Conservation (phyloP, 2,113 vertebrate species). For the Peromyscus maniculatus region DNA sequence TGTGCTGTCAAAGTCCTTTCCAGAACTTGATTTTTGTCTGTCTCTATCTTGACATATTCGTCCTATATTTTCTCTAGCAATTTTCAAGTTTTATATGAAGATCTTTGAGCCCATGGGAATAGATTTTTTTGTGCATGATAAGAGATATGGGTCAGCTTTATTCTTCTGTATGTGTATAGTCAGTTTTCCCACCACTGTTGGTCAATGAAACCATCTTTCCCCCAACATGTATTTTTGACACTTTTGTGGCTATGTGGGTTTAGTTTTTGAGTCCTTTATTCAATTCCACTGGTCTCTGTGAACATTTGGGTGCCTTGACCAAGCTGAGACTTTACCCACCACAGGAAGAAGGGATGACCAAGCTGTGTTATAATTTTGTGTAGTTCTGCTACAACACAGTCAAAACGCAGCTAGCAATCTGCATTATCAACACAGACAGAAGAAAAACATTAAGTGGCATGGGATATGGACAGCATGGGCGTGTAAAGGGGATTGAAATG, state of each 20-base stretch:
- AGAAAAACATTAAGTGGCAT: too few species aligned
- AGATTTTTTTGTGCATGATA: not conserved
- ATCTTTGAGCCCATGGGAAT: not conserved
- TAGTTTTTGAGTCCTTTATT: not conserved
- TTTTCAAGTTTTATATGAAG: not conserved
- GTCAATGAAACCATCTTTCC: not conserved
- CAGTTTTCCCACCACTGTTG: not conserved
- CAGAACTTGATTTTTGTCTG: not conserved
- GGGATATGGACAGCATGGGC: not conserved
- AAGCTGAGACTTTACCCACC: not conserved
- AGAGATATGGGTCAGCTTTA: not conserved
- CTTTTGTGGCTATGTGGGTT: not conserved
- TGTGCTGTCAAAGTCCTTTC: not conserved
- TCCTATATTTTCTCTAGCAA: not conserved
- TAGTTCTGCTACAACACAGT: not conserved
- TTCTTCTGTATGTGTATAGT: not conserved
- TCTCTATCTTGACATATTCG: not conserved
- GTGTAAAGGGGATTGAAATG: not conserved
- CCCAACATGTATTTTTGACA: not conserved
- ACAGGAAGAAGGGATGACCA: not conserved
- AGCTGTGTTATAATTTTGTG: too few species aligned
- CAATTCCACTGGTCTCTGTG: not conserved
- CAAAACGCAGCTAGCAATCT: not conserved
- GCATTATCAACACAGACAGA: not conserved
- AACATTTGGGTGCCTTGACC: not conserved